These are phyloP conservation scores for Subanguina moxae DNA, from an alignment of 1,140 invertebrate genomes.

Conservation along the genomic window DNA sequence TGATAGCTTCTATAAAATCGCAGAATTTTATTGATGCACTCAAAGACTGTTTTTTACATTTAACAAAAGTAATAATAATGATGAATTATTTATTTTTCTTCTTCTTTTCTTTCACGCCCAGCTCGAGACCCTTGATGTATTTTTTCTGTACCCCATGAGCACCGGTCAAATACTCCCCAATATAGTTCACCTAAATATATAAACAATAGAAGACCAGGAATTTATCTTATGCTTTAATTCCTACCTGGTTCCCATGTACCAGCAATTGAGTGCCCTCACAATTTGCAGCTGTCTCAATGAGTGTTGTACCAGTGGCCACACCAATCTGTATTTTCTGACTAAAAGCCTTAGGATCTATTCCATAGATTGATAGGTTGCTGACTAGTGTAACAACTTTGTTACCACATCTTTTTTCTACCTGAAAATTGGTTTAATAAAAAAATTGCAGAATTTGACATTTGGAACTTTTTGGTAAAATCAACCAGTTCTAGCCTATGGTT, in stretches of 20 bases:
- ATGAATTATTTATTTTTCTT: conserved; percentile 10
- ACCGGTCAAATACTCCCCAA: conserved; percentile 1
- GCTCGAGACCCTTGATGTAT: conserved; percentile 9
- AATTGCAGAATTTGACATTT: background rate
- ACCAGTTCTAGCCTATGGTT: too few relatives aligned
- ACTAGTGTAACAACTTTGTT: conserved; percentile 43
- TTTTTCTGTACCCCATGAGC: conserved; percentile 6
- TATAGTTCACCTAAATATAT: conserved; percentile 7
- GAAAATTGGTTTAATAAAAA: conserved; percentile 1
- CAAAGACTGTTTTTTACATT: too few relatives aligned
- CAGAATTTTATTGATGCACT: too few relatives aligned
- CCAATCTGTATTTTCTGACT: conserved; percentile 26
- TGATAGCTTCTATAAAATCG: too few relatives aligned
- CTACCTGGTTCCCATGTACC: conserved; percentile 44
- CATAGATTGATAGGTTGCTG: conserved; percentile 38
- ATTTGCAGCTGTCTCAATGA: conserved; percentile 25
- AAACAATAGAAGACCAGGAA: background rate
- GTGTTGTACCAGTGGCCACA: conserved; percentile 39
- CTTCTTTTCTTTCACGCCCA: conserved; percentile 15
- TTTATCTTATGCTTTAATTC: background rate
- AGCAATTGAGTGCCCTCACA: conserved; percentile 46
- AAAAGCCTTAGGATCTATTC: conserved; percentile 34
- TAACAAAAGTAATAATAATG: background rate
- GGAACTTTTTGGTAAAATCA: too few relatives aligned
- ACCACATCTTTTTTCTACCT: conserved; percentile 45